Percentiles rank a stretch among this genome's conserved stretches.
phyloP scores from a whole-genome alignment of 2,888 invertebrate species.

The Pyrrhosoma nymphula region DNA sequence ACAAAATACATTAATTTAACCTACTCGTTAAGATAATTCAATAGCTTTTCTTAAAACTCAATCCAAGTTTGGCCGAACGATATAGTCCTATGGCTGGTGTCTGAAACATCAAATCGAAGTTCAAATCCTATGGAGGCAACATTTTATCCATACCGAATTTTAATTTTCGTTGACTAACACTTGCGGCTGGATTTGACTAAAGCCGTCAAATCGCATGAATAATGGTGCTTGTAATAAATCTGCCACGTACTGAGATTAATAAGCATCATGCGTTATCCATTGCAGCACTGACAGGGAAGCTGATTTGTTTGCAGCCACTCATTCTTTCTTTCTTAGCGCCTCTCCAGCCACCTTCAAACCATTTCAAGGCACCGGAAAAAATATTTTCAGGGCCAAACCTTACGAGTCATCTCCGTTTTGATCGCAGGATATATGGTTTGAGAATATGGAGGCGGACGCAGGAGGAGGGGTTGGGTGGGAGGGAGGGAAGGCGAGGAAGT shows the following conservation, averaged over 20 bases:
- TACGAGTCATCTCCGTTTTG: not conserved
- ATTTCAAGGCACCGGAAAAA: not conserved
- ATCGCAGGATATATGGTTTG: conserved; percentile 5
- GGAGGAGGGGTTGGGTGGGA: not conserved
- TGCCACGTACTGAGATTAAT: not conserved
- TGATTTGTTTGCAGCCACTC: no score
- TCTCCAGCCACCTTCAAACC: not conserved
- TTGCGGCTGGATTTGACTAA: not conserved
- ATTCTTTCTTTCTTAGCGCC: not conserved
- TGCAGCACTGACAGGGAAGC: no score
- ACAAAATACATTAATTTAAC: no score
- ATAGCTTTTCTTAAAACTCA: no score
- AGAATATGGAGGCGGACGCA: not conserved
- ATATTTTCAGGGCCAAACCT: not conserved
- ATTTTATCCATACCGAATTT: no score
- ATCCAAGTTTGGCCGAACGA: no score
- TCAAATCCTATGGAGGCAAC: no score
- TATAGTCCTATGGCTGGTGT: no score
- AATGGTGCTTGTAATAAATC: not conserved
- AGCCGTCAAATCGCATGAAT: not conserved
- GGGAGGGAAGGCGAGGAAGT: not conserved
- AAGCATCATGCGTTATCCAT: no score
- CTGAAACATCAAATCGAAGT: no score
- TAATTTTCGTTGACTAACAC: not conserved
- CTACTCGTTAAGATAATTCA: no score